Base-by-base conservation (phyloP, 2,113 vertebrate species). In the Sprattus sprattus region DNA sequence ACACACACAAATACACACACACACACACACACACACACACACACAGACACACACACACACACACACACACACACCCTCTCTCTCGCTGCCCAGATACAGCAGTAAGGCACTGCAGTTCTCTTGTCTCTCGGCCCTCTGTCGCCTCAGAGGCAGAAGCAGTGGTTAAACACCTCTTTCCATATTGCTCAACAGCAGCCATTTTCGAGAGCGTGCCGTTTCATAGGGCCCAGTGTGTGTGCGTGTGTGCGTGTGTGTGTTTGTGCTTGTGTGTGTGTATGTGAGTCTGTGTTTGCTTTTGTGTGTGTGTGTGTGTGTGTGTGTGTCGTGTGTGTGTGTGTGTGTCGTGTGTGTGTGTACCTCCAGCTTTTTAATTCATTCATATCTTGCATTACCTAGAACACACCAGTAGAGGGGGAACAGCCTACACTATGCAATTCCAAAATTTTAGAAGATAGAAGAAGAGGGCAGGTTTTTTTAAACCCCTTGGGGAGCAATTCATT, bases 391-490 rank as follows among this genome's bases (percentile, higher is more conserved):
- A 71, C 64, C 64, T 13, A 32, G n/a, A 71, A 71, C 64, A 71
- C 64, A 71, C 64, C 64, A 71, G 64, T 71, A 71, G 64, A 71
- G 64, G 64, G 64, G 25, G 64, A 32, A 71, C 64, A 71, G 64
- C 64, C 64, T 71, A 8, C 64, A 71, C 64, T 8, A 32, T 71
- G 64, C 64, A 71, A 13, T 71, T 10, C 64, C 64, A 71, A 71
- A 71, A 71, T 71, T 15, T 71, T 71, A 54, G 52, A 15, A 54
- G 52, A 1, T 54, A 18, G 52, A 54, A 16, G 16, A 18, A 54
- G 2, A 54, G 15, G 16, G 16, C 52, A 18, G 52, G 16, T 0
- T 39, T 18, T 54, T 4, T 54, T 54, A 1, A 54, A 15, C 52
- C 52, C 15, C 52, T 49, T 49, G 47, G 47, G 47, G 47, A 54